A percentile compares a stretch with the other conserved stretches of the same genome.
Conservation (phyloP, 2,888 invertebrate species). For the Fissipunctia ypsillon region DNA sequence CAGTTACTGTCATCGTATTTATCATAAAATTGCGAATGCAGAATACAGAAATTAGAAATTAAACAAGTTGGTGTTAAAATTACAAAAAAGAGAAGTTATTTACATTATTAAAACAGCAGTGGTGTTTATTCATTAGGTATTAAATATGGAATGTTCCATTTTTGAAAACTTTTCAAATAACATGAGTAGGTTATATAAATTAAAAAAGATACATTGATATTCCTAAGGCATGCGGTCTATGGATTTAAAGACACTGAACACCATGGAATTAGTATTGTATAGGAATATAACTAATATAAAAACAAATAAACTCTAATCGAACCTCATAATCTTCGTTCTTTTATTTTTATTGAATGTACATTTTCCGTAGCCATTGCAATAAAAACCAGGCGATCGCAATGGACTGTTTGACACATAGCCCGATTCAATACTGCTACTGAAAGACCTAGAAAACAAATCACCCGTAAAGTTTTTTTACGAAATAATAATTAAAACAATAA, state of each 20-base stretch:
- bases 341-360: constrained; percentile 75
- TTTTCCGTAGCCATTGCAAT: constrained; percentile 77
- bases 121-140: neutral
- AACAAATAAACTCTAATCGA: constrained; percentile 58
- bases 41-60: neutral
- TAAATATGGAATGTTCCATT: neutral
- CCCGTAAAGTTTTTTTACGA: constrained; percentile 61
- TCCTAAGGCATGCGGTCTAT: neutral
- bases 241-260: neutral
- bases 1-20: constrained; percentile 5
- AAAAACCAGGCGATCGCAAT: constrained; percentile 65
- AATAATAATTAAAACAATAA: constrained; percentile 55
- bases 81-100: neutral
- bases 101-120: neutral
- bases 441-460: constrained; percentile 74
- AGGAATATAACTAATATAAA: constrained; percentile 6
- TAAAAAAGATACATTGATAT: neutral
- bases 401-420: constrained; percentile 77
- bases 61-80: neutral
- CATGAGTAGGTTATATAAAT: neutral
- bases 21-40: constrained; percentile 6
- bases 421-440: constrained; percentile 76
- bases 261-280: neutral
- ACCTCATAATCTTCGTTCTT: constrained; percentile 68
- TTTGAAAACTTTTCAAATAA: neutral